Evolutionary conservation across 2,113 vertebrate species (phyloP).

Genomic region (Odobenus rosmarus): DNA sequence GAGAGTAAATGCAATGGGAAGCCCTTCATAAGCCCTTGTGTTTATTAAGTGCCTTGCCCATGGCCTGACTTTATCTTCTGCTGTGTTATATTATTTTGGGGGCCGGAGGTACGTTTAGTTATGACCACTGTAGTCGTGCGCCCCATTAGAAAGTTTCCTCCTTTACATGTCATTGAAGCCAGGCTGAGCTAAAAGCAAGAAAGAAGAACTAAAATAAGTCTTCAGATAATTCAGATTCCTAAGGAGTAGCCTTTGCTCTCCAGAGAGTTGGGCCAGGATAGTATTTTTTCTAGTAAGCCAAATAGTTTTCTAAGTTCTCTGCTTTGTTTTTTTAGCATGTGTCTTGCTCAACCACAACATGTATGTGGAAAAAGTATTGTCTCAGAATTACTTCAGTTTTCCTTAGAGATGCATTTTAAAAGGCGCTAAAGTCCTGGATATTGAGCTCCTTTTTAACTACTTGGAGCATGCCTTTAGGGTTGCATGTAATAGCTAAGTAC

Average conservation of each 20-base stretch:
- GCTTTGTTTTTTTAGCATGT: background rate
- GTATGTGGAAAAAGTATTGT: background rate
- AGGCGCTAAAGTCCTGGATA: background rate
- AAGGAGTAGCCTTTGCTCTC: background rate
- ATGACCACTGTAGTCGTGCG: background rate
- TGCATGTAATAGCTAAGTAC: background rate
- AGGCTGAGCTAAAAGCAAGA: slow-evolving; percentile 16
- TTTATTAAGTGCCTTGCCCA: background rate
- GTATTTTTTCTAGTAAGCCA: background rate
- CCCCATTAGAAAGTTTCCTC: background rate
- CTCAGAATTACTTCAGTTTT: background rate
- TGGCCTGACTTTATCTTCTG: background rate
- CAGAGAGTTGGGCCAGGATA: background rate
- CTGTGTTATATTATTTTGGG: background rate
- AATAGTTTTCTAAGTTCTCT: background rate
- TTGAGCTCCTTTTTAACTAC: background rate
- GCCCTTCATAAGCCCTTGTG: background rate
- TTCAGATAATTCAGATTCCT: background rate
- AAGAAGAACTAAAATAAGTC: background rate
- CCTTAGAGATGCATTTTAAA: background rate
- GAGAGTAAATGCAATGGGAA: background rate
- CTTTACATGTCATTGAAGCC: slow-evolving; percentile 14
- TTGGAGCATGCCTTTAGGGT: background rate
- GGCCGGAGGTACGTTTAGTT: background rate
- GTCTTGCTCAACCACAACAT: background rate